Evolutionary conservation across 2,888 invertebrate species (phyloP).

Genomic region (Tetragnatha montana): DNA sequence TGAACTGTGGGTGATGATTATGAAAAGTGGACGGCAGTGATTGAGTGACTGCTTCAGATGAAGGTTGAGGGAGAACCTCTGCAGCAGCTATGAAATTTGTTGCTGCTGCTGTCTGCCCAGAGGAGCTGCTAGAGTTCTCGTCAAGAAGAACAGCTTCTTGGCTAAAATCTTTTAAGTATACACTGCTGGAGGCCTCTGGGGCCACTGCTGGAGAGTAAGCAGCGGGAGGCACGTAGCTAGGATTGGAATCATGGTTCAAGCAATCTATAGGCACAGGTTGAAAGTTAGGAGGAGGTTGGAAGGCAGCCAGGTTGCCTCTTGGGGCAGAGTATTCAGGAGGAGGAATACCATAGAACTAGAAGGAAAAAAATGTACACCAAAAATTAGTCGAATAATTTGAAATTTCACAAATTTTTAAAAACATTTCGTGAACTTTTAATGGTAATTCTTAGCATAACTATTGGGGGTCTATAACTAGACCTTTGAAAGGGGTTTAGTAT

Average conservation of each 20-base stretch:
- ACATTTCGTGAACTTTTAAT: no score
- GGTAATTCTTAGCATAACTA: no score
- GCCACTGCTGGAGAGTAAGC: background rate
- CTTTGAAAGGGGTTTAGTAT: no score
- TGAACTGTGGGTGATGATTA: background rate
- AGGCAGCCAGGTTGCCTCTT: constrained; percentile 17
- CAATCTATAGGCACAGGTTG: background rate
- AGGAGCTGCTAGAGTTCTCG: background rate
- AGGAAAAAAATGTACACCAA: background rate
- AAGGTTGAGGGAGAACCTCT: constrained; percentile 47
- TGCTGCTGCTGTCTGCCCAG: background rate
- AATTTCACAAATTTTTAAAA: no score
- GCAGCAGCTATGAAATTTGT: constrained; percentile 52
- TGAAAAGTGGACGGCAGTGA: background rate
- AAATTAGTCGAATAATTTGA: no score
- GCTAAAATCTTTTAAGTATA: constrained; percentile 13
- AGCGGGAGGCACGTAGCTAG: background rate
- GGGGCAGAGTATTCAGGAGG: constrained; percentile 63
- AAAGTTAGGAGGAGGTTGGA: constrained; percentile 12
- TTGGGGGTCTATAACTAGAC: no score
- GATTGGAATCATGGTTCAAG: background rate
- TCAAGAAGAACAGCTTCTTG: background rate
- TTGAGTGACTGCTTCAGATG: background rate
- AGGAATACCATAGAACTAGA: constrained; percentile 67
- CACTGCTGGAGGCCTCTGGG: background rate